Conservation (phyloP, 2,888 invertebrate genomes). For the Eueremaeus valkanovi region DNA sequence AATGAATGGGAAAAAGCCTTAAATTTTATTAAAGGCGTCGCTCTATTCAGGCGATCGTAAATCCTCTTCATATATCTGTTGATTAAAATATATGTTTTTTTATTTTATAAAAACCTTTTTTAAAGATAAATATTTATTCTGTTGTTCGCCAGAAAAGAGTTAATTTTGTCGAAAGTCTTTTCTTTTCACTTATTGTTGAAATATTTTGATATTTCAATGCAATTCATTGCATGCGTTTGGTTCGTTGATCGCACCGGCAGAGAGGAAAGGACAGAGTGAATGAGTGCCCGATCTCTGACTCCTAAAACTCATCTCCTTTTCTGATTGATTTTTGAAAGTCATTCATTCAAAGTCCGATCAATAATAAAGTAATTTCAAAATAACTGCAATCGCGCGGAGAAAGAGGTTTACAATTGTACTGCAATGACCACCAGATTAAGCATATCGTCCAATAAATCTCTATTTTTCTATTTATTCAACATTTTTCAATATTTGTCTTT, state of each 20-base stretch:
- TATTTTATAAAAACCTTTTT: not conserved
- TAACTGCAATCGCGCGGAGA: not conserved
- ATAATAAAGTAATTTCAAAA: slow-evolving; percentile 27
- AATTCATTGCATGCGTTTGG: not conserved
- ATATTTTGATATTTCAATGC: too few relatives aligned
- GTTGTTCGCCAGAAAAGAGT: not conserved
- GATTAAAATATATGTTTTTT: not conserved
- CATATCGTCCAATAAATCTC: not conserved
- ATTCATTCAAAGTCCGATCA: slow-evolving; percentile 27
- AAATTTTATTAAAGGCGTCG: slow-evolving; percentile 18
- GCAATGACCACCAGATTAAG: too few relatives aligned
- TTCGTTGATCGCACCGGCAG: not conserved
- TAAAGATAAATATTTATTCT: not conserved
- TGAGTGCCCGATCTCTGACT: not conserved
- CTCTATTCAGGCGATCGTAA: not conserved
- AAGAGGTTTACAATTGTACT: too few relatives aligned
- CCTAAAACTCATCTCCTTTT: slow-evolving; percentile 24
- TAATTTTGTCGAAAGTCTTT: not conserved
- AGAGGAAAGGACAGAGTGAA: not conserved
- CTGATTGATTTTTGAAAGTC: slow-evolving; percentile 32
- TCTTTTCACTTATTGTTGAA: not conserved
- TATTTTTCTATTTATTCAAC: not conserved
- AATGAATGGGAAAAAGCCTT: not conserved
- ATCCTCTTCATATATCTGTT: slow-evolving; percentile 7
- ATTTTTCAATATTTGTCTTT: too few relatives aligned